These are phyloP conservation scores for Urophycis tenuis DNA, from an alignment of 2,797 vertebrate species.

Conservation along the genomic window DNA sequence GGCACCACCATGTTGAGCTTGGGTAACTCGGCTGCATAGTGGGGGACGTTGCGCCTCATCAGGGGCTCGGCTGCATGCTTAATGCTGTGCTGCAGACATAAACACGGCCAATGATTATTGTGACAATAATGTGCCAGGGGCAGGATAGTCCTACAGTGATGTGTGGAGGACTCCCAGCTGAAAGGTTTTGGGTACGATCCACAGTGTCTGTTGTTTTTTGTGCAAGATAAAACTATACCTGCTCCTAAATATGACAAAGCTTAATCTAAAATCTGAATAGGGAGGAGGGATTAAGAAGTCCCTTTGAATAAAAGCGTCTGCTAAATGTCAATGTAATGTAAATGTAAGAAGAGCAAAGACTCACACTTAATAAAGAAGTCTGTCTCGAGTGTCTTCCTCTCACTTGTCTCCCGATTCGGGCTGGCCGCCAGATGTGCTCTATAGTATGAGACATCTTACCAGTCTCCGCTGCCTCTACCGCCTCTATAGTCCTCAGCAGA, in stretches of 20 bases:
- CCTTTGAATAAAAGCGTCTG: not conserved
- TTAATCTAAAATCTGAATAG: too few species aligned
- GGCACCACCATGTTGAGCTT: conserved; percentile 64
- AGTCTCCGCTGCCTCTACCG: conserved; percentile 50
- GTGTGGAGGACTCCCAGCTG: not conserved
- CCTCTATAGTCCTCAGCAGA: conserved; percentile 48
- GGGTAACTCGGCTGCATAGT: conserved; percentile 65
- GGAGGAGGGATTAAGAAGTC: too few species aligned
- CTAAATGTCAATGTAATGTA: too few species aligned
- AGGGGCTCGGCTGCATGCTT: conserved; percentile 57
- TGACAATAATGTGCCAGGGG: not conserved
- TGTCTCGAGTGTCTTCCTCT: conserved; percentile 70
- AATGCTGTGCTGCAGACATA: conserved; percentile 50
- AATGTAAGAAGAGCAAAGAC: conserved; percentile 21
- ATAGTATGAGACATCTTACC: conserved; percentile 43
- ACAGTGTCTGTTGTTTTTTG: not conserved
- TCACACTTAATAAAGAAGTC: conserved; percentile 55
- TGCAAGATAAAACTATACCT: not conserved
- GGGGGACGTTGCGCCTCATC: conserved; percentile 46
- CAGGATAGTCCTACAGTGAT: not conserved
- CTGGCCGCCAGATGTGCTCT: conserved; percentile 61
- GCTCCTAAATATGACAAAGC: not conserved
- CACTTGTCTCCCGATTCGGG: conserved; percentile 64
- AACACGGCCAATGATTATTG: not conserved
- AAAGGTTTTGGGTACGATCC: not conserved